Evolutionary conservation across 2,888 invertebrate genomes (phyloP).

Genomic region (Furcula furcula): DNA sequence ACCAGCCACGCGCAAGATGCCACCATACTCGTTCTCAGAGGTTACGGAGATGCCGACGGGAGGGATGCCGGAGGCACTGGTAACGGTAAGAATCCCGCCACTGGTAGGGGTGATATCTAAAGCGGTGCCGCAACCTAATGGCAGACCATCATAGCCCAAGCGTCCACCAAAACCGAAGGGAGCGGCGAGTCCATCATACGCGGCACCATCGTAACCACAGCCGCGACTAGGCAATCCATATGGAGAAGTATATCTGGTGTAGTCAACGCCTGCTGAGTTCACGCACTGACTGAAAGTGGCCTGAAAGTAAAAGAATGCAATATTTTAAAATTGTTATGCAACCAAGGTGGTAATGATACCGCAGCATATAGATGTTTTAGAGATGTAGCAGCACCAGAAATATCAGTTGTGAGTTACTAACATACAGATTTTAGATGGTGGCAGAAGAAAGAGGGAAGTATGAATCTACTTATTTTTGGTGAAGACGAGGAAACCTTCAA

Average conservation of each 20-base stretch:
- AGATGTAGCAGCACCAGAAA: too few relatives aligned
- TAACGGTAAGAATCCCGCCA: slow-evolving; percentile 11
- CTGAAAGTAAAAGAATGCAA: background rate
- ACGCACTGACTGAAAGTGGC: background rate
- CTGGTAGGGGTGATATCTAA: background rate
- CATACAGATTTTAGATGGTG: too few relatives aligned
- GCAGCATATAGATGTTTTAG: too few relatives aligned
- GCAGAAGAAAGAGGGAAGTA: too few relatives aligned
- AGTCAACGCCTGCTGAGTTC: background rate
- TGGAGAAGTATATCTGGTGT: too few relatives aligned
- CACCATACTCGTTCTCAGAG: slow-evolving; percentile 25
- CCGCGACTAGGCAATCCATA: background rate
- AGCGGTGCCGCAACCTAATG: background rate
- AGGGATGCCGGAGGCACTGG: slow-evolving; percentile 10
- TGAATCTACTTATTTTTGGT: too few relatives aligned
- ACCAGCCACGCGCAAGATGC: slow-evolving; percentile 12
- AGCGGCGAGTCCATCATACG: too few relatives aligned
- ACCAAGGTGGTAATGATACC: too few relatives aligned
- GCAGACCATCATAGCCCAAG: background rate
- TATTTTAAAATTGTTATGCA: too few relatives aligned
- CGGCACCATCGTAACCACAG: background rate
- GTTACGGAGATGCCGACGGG: slow-evolving; percentile 19
- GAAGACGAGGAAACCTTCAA: too few relatives aligned
- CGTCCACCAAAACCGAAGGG: background rate
- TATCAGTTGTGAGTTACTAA: too few relatives aligned